phyloP scores from a whole-genome alignment of 2,113 vertebrate species.

The Phalacrocorax pelagicus region DNA sequence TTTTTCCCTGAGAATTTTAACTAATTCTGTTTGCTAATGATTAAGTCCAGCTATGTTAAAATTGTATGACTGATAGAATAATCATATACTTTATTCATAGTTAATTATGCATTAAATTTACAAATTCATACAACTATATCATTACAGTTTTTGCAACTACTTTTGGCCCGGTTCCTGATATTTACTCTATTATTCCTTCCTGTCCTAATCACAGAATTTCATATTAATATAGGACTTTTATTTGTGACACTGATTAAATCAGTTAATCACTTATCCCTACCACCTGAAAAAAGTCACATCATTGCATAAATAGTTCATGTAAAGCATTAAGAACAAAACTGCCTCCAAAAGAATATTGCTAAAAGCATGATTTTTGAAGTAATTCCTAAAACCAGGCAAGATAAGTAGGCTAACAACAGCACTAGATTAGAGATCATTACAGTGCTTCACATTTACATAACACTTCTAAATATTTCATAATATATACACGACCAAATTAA shows the following conservation, averaged over 20 bases:
- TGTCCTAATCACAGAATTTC: not conserved
- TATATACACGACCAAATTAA: conserved; percentile 4
- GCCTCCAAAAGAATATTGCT: not conserved
- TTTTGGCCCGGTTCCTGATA: not conserved
- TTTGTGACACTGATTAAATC: not conserved
- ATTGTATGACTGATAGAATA: not conserved
- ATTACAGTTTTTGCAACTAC: not conserved
- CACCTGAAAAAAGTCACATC: not conserved
- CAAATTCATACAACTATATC: not conserved
- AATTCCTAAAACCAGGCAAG: not conserved
- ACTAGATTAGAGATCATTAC: not conserved
- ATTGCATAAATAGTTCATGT: not conserved
- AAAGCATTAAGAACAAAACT: not conserved
- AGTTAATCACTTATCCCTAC: not conserved
- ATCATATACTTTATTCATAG: not conserved
- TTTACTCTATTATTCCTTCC: not conserved
- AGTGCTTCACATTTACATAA: not conserved
- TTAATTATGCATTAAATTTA: not conserved
- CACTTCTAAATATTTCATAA: conserved; percentile 23
- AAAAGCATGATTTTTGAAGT: not conserved
- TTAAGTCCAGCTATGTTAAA: not conserved
- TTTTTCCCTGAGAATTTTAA: not conserved
- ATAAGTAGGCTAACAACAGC: not conserved
- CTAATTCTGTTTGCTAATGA: not conserved
- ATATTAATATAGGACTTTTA: not conserved